Percentiles rank a stretch among this genome's conserved stretches.
Conservation (phyloP, 2,797 vertebrate genomes). For the Natrix natrix region DNA sequence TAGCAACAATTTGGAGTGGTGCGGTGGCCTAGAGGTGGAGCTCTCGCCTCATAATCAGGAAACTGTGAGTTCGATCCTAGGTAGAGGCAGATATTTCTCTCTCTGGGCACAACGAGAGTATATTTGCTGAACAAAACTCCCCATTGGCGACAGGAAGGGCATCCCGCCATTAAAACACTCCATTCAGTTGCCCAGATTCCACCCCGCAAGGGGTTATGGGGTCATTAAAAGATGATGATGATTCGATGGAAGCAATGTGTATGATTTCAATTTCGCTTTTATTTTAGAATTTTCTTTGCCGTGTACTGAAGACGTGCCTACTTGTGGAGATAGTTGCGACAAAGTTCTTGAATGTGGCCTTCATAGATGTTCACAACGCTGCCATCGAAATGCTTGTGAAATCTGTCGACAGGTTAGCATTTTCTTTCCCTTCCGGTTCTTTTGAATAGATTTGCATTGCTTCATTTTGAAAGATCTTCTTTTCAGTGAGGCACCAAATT, state of each 20-base stretch:
- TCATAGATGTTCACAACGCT: slow-evolving; percentile 93
- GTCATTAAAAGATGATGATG: neutral
- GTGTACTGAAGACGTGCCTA: slow-evolving; percentile 89
- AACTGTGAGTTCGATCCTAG: too few relatives aligned
- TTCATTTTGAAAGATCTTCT: neutral
- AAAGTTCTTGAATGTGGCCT: slow-evolving; percentile 86
- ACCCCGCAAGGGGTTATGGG: too few relatives aligned
- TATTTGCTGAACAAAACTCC: too few relatives aligned
- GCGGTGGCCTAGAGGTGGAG: too few relatives aligned
- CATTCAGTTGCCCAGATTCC: too few relatives aligned
- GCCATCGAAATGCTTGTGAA: slow-evolving; percentile 91
- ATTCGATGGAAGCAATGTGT: neutral
- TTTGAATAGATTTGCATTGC: neutral
- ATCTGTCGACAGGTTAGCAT: slow-evolving; percentile 89
- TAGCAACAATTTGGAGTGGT: neutral
- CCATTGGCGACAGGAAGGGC: too few relatives aligned
- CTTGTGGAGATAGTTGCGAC: slow-evolving; percentile 93
- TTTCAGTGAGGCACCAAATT: neutral
- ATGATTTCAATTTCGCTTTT: slow-evolving; percentile 38
- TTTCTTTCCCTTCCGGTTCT: neutral
- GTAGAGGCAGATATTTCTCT: too few relatives aligned
- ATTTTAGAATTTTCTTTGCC: slow-evolving; percentile 83
- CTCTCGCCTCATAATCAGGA: too few relatives aligned
- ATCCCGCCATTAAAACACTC: too few relatives aligned
- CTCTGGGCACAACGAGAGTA: too few relatives aligned